phyloP scores from a whole-genome alignment of 2,888 invertebrate genomes.

The Micropterix aruncella region DNA sequence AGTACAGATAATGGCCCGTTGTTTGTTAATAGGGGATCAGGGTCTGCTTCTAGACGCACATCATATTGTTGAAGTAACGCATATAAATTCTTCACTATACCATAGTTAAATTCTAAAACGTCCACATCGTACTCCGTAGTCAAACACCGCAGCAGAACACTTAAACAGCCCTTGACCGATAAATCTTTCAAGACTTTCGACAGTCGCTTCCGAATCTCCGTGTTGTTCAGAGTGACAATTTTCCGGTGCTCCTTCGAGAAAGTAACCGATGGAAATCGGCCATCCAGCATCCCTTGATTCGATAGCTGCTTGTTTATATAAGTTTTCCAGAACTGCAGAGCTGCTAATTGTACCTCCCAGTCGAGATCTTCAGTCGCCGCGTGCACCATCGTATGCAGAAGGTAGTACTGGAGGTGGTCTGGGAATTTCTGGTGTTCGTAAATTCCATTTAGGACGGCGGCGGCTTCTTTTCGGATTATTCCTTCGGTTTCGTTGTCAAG shows the following conservation, averaged over 20 bases:
- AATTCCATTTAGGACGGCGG: slow-evolving; percentile 47
- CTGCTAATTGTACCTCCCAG: slow-evolving; percentile 68
- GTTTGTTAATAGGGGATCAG: neutral
- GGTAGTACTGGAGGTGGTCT: slow-evolving; percentile 30
- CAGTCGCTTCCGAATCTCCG: slow-evolving; percentile 49
- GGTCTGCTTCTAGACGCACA: slow-evolving; percentile 16
- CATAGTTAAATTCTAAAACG: slow-evolving; percentile 47
- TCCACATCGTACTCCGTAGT: slow-evolving; percentile 58
- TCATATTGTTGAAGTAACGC: slow-evolving; percentile 42
- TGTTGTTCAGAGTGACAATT: slow-evolving; percentile 56
- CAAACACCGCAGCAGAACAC: slow-evolving; percentile 50
- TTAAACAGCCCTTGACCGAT: slow-evolving; percentile 54
- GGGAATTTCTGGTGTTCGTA: slow-evolving; percentile 50
- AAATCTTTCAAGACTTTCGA: slow-evolving; percentile 51
- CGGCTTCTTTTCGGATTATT: slow-evolving; percentile 61
- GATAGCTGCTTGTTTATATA: slow-evolving; percentile 49
- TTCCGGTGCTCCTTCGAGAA: slow-evolving; percentile 67
- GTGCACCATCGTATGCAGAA: slow-evolving; percentile 50
- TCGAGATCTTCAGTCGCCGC: slow-evolving; percentile 59
- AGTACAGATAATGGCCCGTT: neutral
- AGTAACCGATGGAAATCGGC: slow-evolving; percentile 61
- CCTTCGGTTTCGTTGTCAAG: slow-evolving; percentile 59
- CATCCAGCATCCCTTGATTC: slow-evolving; percentile 76
- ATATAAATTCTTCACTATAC: slow-evolving; percentile 36
- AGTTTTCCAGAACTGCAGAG: slow-evolving; percentile 57